phyloP scores from a whole-genome alignment of 2,888 invertebrate species.

The Pheosia tremula region DNA sequence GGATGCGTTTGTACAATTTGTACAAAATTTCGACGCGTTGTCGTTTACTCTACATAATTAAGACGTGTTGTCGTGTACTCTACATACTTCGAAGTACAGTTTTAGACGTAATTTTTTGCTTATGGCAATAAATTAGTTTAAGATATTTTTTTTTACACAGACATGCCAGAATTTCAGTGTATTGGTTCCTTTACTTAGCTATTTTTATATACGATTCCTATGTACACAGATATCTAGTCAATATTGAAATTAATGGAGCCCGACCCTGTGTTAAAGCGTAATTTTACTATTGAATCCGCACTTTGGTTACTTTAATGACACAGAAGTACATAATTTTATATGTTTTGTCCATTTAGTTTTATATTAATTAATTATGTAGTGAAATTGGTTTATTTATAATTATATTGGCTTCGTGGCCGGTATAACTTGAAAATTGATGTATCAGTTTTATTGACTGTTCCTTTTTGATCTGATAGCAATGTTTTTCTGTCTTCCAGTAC shows the following conservation, averaged over 20 bases:
- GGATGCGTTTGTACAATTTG: conserved; percentile 76
- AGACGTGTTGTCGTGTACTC: conserved; percentile 75
- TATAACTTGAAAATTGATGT: conserved; percentile 62
- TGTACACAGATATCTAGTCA: conserved; percentile 84
- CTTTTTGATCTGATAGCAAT: conserved; percentile 79
- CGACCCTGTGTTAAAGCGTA: conserved; percentile 67
- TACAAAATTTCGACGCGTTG: conserved; percentile 77
- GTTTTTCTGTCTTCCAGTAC: conserved; percentile 81
- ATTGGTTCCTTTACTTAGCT: conserved; percentile 82
- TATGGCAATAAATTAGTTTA: conserved; percentile 74
- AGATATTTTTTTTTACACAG: conserved; percentile 68
- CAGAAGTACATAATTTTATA: conserved; percentile 74
- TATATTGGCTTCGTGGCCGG: conserved; percentile 71
- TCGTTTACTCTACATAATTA: conserved; percentile 71
- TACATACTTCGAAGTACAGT: conserved; percentile 79
- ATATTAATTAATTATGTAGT: conserved; percentile 70
- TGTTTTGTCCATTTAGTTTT: conserved; percentile 78
- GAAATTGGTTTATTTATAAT: conserved; percentile 67
- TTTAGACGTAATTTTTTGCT: conserved; percentile 72
- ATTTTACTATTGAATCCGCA: conserved; percentile 63
- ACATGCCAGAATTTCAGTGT: conserved; percentile 78
- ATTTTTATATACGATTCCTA: conserved; percentile 81
- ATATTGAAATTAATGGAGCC: conserved; percentile 82
- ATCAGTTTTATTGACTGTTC: conserved; percentile 60
- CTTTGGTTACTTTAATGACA: conserved; percentile 65